These are phyloP conservation scores for Ectemnius cavifrons DNA, from an alignment of 2,888 invertebrate genomes.

Conservation along the genomic window DNA sequence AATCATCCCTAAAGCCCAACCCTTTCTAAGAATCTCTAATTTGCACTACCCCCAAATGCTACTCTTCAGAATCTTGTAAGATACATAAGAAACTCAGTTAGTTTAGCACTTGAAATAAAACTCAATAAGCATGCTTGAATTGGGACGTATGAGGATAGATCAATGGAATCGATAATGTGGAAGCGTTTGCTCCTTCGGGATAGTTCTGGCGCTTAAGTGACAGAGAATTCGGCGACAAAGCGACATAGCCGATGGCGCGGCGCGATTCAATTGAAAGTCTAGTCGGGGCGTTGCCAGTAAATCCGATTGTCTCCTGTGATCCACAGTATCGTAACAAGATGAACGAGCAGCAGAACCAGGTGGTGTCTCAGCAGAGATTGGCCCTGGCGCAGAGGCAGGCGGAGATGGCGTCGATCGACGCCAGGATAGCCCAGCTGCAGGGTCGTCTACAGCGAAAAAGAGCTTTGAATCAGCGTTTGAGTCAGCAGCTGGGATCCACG, in stretches of 20 bases:
- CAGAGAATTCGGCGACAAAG: conserved; percentile 32
- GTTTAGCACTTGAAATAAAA: neutral
- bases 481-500: conserved; percentile 80
- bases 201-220: neutral
- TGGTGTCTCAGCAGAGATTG: conserved; percentile 93
- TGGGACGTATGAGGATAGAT: neutral
- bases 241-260: neutral
- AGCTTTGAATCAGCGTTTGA: conserved; percentile 88
- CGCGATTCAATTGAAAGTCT: neutral
- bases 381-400: conserved; percentile 93
- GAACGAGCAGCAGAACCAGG: conserved; percentile 95
- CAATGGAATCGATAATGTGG: neutral
- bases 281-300: neutral
- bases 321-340: conserved; percentile 95
- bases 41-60: neutral
- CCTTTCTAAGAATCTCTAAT: neutral
- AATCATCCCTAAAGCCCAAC: neutral
- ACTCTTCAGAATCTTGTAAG: too few species aligned
- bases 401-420: conserved; percentile 95
- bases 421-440: conserved; percentile 95
- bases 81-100: neutral
- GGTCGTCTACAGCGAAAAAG: conserved; percentile 93
- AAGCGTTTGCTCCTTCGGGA: neutral
- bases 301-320: conserved; percentile 15
- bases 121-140: neutral